Evolutionary conservation across 2,113 vertebrate genomes (phyloP).

Genomic region (Paraplagusia blochii): DNA sequence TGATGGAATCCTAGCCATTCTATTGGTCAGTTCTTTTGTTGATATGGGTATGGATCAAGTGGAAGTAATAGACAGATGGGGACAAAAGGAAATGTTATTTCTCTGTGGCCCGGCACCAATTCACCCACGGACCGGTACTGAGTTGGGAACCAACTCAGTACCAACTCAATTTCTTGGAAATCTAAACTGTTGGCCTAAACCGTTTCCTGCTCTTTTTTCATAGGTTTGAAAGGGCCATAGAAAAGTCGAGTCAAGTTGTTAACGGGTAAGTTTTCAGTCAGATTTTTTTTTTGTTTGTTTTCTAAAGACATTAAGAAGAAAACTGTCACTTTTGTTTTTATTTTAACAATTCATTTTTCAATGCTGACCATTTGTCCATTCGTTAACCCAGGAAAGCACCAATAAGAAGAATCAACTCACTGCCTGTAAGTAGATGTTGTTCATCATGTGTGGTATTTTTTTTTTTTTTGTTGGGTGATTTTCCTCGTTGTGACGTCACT

Average conservation of each 20-base stretch:
- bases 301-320: not conserved
- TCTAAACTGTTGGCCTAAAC: not conserved
- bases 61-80: too few species aligned
- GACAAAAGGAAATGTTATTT: too few species aligned
- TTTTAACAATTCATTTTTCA: not conserved
- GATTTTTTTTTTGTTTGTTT: not conserved
- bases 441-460: too few species aligned
- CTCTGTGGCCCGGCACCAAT: too few species aligned
- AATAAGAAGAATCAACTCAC: conserved; percentile 82
- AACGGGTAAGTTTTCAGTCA: conserved; percentile 74
- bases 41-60: too few species aligned
- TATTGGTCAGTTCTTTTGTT: too few species aligned
- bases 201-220: conserved; percentile 5
- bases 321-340: not conserved
- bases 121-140: too few species aligned
- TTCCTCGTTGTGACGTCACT: not conserved
- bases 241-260: conserved; percentile 62
- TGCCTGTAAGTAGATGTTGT: conserved; percentile 80
- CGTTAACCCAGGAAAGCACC: conserved; percentile 67
- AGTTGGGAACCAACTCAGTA: too few species aligned
- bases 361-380: conserved; percentile 1
- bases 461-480: too few species aligned
- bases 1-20: too few species aligned
- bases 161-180: not conserved
- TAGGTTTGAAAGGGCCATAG: conserved; percentile 82